A percentile compares a stretch with the other conserved stretches of the same genome.
Evolutionary conservation across 2,113 vertebrate species (phyloP).

Genomic region (Triplophysa dalaica): DNA sequence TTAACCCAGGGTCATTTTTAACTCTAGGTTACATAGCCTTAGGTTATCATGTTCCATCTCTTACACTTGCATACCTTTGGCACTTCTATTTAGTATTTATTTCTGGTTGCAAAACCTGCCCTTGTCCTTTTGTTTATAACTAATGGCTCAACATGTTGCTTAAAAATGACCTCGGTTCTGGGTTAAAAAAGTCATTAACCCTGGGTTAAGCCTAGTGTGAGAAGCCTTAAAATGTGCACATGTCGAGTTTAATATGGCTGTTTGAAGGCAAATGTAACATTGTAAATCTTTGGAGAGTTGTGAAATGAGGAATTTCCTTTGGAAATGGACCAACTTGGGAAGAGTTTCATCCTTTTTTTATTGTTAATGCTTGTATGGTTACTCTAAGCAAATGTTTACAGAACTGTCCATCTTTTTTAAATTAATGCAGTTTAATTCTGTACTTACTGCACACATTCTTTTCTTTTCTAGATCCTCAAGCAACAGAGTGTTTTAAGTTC

Average conservation of each 20-base stretch:
- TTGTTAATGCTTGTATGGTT: background rate
- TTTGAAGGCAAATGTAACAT: too few relatives aligned
- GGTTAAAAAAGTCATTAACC: background rate
- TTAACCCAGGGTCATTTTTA: too few relatives aligned
- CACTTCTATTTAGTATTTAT: too few relatives aligned
- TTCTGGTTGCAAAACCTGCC: too few relatives aligned
- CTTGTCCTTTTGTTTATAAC: too few relatives aligned
- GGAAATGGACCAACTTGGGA: background rate
- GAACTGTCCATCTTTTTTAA: background rate
- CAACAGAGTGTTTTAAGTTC: background rate
- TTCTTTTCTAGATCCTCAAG: constrained; percentile 7
- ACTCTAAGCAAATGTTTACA: background rate
- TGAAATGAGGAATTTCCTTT: background rate
- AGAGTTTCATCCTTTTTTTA: background rate
- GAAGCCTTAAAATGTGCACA: background rate
- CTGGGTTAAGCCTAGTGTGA: background rate
- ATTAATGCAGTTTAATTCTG: background rate
- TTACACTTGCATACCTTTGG: too few relatives aligned
- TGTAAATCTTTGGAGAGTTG: too few relatives aligned
- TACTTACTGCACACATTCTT: background rate
- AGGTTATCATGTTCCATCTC: too few relatives aligned
- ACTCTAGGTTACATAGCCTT: too few relatives aligned
- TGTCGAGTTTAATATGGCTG: too few relatives aligned
- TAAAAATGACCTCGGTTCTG: background rate
- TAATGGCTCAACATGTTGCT: background rate